Evolutionary conservation across 2,113 vertebrate genomes (phyloP).

Genomic region (Rhabdomys dilectus): DNA sequence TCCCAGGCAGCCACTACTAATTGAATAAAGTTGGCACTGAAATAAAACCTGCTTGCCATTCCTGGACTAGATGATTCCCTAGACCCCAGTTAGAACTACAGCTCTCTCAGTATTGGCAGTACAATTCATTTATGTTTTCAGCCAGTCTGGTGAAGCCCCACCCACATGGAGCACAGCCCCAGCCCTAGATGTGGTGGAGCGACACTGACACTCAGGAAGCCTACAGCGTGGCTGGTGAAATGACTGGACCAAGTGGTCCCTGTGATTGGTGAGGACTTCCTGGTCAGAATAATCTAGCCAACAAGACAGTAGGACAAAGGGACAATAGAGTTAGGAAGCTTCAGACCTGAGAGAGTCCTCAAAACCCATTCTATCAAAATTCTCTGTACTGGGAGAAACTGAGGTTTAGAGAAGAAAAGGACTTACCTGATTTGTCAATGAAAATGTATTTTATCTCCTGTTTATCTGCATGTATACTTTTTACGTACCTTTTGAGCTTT

Average conservation of each 20-base stretch:
- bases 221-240: neutral
- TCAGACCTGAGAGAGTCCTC: neutral
- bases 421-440: neutral
- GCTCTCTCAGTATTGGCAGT: neutral
- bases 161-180: neutral
- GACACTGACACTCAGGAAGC: neutral
- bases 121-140: constrained; percentile 1
- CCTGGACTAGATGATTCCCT: neutral
- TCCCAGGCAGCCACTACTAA: neutral
- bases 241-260: neutral
- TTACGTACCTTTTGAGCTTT: neutral
- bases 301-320: neutral
- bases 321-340: neutral
- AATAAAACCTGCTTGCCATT: neutral
- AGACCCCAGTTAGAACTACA: neutral
- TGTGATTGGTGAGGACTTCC: neutral
- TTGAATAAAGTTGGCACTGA: neutral
- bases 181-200: neutral
- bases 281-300: neutral
- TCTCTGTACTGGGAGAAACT: neutral
- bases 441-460: neutral
- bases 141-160: neutral
- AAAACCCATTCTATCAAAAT: neutral
- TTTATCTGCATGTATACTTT: neutral
- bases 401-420: neutral